Evolutionary conservation across 2,888 invertebrate genomes (phyloP).

Genomic region (Pandemis heparana): DNA sequence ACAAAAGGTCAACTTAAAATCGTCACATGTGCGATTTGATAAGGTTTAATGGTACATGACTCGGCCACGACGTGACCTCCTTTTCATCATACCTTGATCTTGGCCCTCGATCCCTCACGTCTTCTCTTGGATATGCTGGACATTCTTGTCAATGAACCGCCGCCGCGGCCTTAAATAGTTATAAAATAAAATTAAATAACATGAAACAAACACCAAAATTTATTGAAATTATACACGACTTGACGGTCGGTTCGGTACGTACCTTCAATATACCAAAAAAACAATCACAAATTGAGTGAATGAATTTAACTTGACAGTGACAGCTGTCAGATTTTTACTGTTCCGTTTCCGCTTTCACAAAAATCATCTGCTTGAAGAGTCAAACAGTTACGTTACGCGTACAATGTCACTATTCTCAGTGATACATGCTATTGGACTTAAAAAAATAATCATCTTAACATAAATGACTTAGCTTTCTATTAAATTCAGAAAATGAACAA

Average conservation of each 20-base stretch:
- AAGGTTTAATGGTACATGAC: slow-evolving; percentile 42
- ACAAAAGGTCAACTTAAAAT: slow-evolving; percentile 34
- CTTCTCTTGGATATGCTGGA: slow-evolving; percentile 84
- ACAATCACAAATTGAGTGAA: slow-evolving; percentile 14
- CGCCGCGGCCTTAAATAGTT: slow-evolving; percentile 19
- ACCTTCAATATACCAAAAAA: slow-evolving; percentile 22
- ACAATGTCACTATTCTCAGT: too few relatives aligned
- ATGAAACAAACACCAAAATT: slow-evolving; percentile 21
- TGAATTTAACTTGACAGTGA: slow-evolving; percentile 15
- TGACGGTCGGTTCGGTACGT: slow-evolving; percentile 7
- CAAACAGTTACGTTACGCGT: too few relatives aligned
- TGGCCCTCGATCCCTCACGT: slow-evolving; percentile 79
- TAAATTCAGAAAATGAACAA: too few relatives aligned
- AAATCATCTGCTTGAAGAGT: too few relatives aligned
- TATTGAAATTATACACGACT: background rate
- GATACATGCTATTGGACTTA: too few relatives aligned
- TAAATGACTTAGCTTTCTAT: too few relatives aligned
- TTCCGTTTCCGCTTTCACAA: too few relatives aligned
- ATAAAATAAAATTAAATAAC: slow-evolving; percentile 1
- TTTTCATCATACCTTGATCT: slow-evolving; percentile 80
- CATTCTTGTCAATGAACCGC: slow-evolving; percentile 60
- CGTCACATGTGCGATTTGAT: slow-evolving; percentile 36
- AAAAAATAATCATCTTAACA: too few relatives aligned
- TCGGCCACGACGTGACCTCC: slow-evolving; percentile 62
- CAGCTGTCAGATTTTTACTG: background rate